Percentiles rank a stretch among this genome's conserved stretches.
Evolutionary conservation across 2,888 invertebrate species (phyloP).

Genomic region (Neuroscelio doddi): DNA sequence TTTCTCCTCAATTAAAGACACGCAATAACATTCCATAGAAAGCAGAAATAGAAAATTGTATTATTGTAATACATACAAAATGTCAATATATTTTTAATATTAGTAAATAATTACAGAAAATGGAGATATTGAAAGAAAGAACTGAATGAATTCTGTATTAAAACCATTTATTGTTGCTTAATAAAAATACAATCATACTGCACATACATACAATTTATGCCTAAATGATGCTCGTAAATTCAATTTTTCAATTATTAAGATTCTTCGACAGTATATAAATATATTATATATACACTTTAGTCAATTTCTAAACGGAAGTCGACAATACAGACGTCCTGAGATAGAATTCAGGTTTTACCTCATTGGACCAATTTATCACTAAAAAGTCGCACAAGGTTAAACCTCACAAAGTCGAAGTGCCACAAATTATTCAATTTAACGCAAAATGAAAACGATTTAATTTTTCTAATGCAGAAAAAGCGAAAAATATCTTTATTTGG

Average conservation of each 20-base stretch:
- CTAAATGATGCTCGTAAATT: constrained; percentile 47
- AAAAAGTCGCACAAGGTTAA: constrained; percentile 1
- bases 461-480: no score
- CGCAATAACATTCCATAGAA: constrained; percentile 9
- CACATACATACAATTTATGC: constrained; percentile 64
- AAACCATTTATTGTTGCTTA: constrained; percentile 30
- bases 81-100: no score
- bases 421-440: not conserved
- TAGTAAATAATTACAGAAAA: not conserved
- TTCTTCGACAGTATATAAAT: constrained; percentile 42
- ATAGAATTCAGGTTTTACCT: constrained; percentile 11
- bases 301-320: constrained; percentile 21
- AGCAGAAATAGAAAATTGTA: not conserved
- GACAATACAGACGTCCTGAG: constrained; percentile 19
- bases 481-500: no score
- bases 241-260: constrained; percentile 33
- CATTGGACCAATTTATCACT: constrained; percentile 18
- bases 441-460: not conserved
- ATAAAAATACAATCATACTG: constrained; percentile 58
- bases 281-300: constrained; percentile 42
- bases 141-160: not conserved
- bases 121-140: no score
- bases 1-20: constrained; percentile 28
- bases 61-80: no score
- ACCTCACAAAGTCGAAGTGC: not conserved